phyloP scores from a whole-genome alignment of 2,888 invertebrate species.

The Campoletis raptor region DNA sequence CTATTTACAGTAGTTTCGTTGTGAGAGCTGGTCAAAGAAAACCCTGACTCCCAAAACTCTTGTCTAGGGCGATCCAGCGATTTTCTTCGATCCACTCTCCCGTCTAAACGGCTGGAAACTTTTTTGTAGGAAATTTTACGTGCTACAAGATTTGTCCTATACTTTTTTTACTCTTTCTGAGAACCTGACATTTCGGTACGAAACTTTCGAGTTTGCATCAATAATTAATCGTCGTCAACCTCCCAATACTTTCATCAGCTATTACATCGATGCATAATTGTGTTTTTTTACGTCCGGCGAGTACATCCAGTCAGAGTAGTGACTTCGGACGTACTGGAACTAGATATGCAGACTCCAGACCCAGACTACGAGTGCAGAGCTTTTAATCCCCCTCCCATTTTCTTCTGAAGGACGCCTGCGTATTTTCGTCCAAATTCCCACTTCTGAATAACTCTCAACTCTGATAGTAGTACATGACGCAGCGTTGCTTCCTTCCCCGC shows the following conservation, averaged over 20 bases:
- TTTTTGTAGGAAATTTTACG: background rate
- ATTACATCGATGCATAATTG: background rate
- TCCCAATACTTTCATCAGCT: background rate
- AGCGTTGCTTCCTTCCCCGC: constrained; percentile 40
- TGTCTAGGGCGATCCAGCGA: background rate
- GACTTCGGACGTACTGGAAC: constrained; percentile 52
- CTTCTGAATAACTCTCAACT: constrained; percentile 51
- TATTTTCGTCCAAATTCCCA: constrained; percentile 52
- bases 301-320: background rate
- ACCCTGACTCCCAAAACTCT: too few species aligned
- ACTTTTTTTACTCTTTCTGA: background rate
- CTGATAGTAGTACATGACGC: constrained; percentile 34
- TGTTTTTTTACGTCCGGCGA: constrained; percentile 71
- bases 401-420: constrained; percentile 73
- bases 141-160: background rate
- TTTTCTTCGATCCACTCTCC: background rate
- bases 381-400: background rate
- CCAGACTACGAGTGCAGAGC: constrained; percentile 8
- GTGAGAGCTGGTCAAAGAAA: background rate
- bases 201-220: background rate
- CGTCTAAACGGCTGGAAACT: background rate
- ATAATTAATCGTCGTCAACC: background rate
- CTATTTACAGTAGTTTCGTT: background rate
- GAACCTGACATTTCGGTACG: background rate
- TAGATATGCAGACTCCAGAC: constrained; percentile 67